Conservation (phyloP, 2,888 invertebrate species). For the Ommatoiulus sabulosus region DNA sequence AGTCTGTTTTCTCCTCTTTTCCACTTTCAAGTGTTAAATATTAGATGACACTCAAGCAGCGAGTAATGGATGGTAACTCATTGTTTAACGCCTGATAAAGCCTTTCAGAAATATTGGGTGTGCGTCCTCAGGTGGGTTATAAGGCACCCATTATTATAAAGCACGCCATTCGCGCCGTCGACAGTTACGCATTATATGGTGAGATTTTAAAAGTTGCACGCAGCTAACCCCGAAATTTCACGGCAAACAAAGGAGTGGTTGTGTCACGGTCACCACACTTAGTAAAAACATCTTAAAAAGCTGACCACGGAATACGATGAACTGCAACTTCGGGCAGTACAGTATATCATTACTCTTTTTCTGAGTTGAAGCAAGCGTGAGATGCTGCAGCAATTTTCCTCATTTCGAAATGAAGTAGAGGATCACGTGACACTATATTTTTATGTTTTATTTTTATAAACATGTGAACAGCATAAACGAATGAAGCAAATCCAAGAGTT, state of each 20-base stretch:
- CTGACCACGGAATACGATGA: background rate
- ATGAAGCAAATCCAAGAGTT: no score
- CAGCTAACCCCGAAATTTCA: background rate
- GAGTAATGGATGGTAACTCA: conserved; percentile 27
- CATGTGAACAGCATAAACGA: no score
- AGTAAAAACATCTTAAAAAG: conserved; percentile 7
- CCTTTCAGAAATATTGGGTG: conserved; percentile 34
- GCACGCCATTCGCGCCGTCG: background rate
- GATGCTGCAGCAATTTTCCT: background rate
- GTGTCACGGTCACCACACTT: background rate
- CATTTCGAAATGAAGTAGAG: background rate
- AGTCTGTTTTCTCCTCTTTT: conserved; percentile 7
- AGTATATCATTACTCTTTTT: no score
- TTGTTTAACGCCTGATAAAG: conserved; percentile 34
- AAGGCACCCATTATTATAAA: conserved; percentile 7
- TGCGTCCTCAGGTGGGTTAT: conserved; percentile 11
- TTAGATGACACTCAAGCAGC: conserved; percentile 34
- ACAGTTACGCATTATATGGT: background rate
- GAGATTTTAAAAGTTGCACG: background rate
- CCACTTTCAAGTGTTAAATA: conserved; percentile 34
- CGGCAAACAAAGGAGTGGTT: background rate
- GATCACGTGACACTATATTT: no score
- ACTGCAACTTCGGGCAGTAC: no score
- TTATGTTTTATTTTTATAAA: no score
- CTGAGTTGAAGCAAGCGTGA: background rate